Conservation (phyloP, 2,888 invertebrate genomes). For the Hirtodrosophila duncani region DNA sequence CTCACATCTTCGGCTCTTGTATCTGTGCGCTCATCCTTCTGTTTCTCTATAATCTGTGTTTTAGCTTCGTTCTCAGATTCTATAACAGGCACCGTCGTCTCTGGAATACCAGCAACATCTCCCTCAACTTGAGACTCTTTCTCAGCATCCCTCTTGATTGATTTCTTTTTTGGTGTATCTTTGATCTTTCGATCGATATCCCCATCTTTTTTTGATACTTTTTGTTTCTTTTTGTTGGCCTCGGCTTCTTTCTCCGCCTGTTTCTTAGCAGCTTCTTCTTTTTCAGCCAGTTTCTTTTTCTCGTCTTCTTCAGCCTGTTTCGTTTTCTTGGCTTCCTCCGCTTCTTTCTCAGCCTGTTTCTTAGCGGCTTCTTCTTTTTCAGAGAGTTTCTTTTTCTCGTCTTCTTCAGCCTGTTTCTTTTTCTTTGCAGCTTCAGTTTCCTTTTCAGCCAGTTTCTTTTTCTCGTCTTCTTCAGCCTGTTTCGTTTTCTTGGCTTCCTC, state of each 20-base stretch:
- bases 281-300: background rate
- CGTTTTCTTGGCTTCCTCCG: too few relatives aligned
- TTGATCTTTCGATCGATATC: conserved; percentile 2
- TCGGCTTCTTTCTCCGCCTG: conserved; percentile 7
- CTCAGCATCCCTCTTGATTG: conserved; percentile 12
- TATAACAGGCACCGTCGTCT: background rate
- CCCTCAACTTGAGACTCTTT: conserved; percentile 26
- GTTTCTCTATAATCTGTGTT: background rate
- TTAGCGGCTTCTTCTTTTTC: too few relatives aligned
- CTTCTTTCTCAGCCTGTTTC: too few relatives aligned
- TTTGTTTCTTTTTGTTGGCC: background rate
- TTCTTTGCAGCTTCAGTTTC: too few relatives aligned
- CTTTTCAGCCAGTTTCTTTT: too few relatives aligned
- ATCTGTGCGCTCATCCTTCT: background rate
- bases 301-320: too few relatives aligned
- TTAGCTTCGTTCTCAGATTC: background rate
- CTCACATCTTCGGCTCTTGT: background rate
- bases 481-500: too few relatives aligned
- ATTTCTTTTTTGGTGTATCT: conserved; percentile 9
- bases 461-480: too few relatives aligned
- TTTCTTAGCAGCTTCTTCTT: conserved; percentile 4
- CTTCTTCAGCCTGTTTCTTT: too few relatives aligned
- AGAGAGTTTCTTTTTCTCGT: too few relatives aligned
- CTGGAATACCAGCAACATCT: background rate
- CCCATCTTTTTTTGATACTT: conserved; percentile 1